Base-by-base conservation (phyloP, 1,140 invertebrate species). In the Drosophila mojavensis region DNA sequence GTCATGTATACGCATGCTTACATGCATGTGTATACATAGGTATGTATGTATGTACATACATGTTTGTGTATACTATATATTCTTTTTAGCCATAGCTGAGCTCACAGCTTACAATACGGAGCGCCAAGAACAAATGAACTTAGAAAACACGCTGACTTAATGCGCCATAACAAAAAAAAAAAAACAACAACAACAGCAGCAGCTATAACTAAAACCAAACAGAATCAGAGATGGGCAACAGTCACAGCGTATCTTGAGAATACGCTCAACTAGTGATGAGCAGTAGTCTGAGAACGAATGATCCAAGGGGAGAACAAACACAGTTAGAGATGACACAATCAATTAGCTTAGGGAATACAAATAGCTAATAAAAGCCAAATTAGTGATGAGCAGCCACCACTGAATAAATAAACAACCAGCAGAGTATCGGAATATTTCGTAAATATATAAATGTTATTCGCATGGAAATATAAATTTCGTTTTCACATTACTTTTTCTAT, bases 21-120 rank as follows among this genome's bases (percentile, higher is more conserved):
- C 5, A 58, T 17, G 48, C 43, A 74, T 45, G 62, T 33, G 33
- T 36, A 39, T 15, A 51, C 17, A 54, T 76, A 41, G 39, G 13
- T 65, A 53, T 55, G 55, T 60, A 53, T 55, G 20, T 24, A 60
- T 3, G 11, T 4, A n/a, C 20, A 17, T 0, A 48, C 3, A 43
- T 72, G 20, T 20, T 47, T 63, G 30, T 9, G 2, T 33, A 9
- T 33, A 33, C 30, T 20, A 33, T 33, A 33, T 33, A 33, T 7
- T 33, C 1, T 33, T 39, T 70, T 63, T n/a, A 51, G 58, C 43
- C 50, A 50, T 68, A 76, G 81, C 74, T 85, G 81, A 86, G 82
- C 71, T 85, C 70, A 82, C 66, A 66, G 64, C 48, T 86, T 67
- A 55, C 72, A 69, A 59, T 68, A 54, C 39, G 11, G 62, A 41